Evolutionary conservation across 2,797 vertebrate species (phyloP), one percentile per base, ranked within the genome.

Genomic region (Luscinia luscinia): DNA sequence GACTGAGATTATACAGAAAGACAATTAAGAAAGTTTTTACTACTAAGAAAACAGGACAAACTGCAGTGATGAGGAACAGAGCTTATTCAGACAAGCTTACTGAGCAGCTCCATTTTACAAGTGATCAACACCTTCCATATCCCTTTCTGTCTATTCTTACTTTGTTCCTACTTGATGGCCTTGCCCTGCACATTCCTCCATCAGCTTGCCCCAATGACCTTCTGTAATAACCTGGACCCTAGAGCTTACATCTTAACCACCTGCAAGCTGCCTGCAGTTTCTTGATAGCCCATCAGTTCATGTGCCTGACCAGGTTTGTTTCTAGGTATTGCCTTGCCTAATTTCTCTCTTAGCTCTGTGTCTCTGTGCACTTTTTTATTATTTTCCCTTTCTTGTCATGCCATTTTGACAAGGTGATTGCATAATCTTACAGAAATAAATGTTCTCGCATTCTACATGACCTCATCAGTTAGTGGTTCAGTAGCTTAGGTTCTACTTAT

Each of bases 121-220:
- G 9, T 30, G 36, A 20, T 17, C 1, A 2, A 26, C 1, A 5
- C 5, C 7, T 83, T 82, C 19, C 23, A 8, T 21, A 22, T 1
- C 4, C 3, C 4, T 40, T 23, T 69, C 19, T 77, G 6, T 45
- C 21, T 55, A 1, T 18, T 67, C 14, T 41, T 30, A 9, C 32
- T 69, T 76, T 78, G 20, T 19, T 87, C 20, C 12, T 63, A 2
- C 16, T 15, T 18, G 2, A 27, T 43, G 8, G 5, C 16, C 9
- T 48, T 76, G 4, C 17, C 10, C 43, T 43, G 13, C 15, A 22
- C 17, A 20, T 57, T 64, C 10, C 4, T 7, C 8, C 22, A 12
- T 75, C 26, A 77, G 16, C 21, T 45, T 63, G 4, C 17, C 67
- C 11, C 45, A 81, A 0, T 0, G 1, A 40, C 20, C 23, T 15